Base-by-base conservation (phyloP, 2,888 invertebrate species). In the Achlya flavicornis region DNA sequence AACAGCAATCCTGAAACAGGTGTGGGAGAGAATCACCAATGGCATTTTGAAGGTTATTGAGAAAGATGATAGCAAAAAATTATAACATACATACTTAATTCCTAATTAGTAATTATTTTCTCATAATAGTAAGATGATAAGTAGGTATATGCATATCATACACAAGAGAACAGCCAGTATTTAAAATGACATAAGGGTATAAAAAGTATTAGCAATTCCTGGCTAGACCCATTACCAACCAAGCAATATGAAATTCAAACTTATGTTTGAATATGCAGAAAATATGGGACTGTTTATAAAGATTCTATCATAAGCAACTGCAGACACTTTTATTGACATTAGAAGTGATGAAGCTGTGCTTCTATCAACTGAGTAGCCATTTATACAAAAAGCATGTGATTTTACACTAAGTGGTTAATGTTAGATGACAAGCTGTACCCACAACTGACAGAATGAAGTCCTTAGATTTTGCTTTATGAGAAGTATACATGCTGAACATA, bases 341-440 rank as follows among this genome's bases (percentile, higher is more conserved):
- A 38, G 14, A 38, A 33, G 58, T 62, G 58, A 61, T 65, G 61
- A 70, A 63, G 64, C 65, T 70, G 64, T 68, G 61, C 62, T 65
- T 69, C 67, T 66, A 70, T 68, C 68, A 61, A 64, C 62, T 59
- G 71, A 67, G 46, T 7, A n/a, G 68, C 70, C 67, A 68, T 58
- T 71, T 69, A 67, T 74, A 71, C 69, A 78, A 64, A 68, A 77
- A 77, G 78, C 78, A 67, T 63, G 71, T 78, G 73, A 66, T 67
- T 69, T 16, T 69, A 70, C 57, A 69, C 57, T 58, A 53, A 19
- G 19, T 53, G 53, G 53, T 53, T 53, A 10, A 53, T 53, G 53
- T 53, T 53, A 53, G 19, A 19, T 19, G 19, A 53, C 53, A 53
- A 53, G 19, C 19, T 10, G 8, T 53, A 53, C 53, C 53, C 19